Evolutionary conservation across 2,888 invertebrate genomes (phyloP), one percentile per base, ranked within the genome.

Genomic region (Doris montereyensis): DNA sequence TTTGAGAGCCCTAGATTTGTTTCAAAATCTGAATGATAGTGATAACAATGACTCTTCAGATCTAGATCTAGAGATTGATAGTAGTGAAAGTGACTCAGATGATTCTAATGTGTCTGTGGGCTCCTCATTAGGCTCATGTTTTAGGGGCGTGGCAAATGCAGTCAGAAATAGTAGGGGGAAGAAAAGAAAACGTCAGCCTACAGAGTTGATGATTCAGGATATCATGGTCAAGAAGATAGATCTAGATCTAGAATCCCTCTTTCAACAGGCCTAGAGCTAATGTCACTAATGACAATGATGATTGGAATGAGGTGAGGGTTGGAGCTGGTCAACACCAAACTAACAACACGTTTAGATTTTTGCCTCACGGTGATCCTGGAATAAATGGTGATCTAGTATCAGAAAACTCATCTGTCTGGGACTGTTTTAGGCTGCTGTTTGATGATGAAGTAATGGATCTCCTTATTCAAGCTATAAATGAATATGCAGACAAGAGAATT

Each of bases 401-500:
- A 10, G 52, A 41, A 41, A 41, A 17, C 52, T 62, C 28, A 32
- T 17, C 58, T 32, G 52, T 5, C 17, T 2, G 28, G 17, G 17
- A 60, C 17, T 41, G 62, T 75, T 75, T 75, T 21, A 32, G 30
- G 5, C 13, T 73, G 2, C 34, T 75, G 4, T 71, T 71, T 71
- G 71, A 71, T 34, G 71, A 71, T 71, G 71, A 71, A 21, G 41
- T 71, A 4, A 71, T 26, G n/a, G 24, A 32, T 35, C 3, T 10
- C 10, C 35, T 71, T 10, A n/a, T 71, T 2, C 13, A 30, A 3
- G 32, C 13, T 21, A 34, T 71, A 26, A 34, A 71, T 21, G 41
- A 17, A 5, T 71, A 30, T 71, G 71, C 71, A n/a, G 71, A 41
- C 13, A 32, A 26, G 30, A 67, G 67, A 24, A 26, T 67, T 67